Percentiles rank a stretch among this genome's conserved stretches.
phyloP scores from a whole-genome alignment of 2,888 invertebrate species.

The Dasypolia templi region DNA sequence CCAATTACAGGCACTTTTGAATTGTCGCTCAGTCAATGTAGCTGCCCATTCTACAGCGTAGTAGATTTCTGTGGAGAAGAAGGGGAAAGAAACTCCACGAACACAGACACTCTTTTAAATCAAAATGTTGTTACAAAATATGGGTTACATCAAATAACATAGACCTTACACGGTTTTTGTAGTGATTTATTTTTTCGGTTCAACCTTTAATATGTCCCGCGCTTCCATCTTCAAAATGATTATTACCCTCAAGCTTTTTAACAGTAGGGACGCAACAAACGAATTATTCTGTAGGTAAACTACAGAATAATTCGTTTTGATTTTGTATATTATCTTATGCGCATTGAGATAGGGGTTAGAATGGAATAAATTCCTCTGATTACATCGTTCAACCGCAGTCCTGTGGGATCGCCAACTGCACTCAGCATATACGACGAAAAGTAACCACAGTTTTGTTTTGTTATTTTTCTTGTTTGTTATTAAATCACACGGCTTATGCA shows the following conservation, averaged over 20 bases:
- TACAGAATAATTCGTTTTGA: not conserved
- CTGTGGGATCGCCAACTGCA: not conserved
- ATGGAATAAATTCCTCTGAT: not conserved
- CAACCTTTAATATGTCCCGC: no score
- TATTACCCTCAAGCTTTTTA: not conserved
- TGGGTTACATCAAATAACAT: no score
- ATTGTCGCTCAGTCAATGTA: no score
- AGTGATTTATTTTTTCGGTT: not conserved
- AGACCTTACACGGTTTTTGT: not conserved
- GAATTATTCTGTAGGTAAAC: no score
- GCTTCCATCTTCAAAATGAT: not conserved
- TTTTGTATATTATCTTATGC: not conserved
- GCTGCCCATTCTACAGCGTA: no score
- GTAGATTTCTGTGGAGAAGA: no score
- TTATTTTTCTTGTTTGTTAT: not conserved
- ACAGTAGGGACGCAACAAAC: not conserved
- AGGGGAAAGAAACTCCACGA: no score
- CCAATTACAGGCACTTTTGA: no score
- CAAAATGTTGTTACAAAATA: no score
- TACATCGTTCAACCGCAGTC: not conserved
- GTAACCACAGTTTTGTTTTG: not conserved
- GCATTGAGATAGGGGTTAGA: not conserved
- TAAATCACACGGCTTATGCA: no score
- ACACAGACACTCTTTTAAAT: no score
- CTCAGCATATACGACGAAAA: not conserved